Percentiles rank a stretch among this genome's conserved stretches.
phyloP scores from a whole-genome alignment of 1,140 invertebrate genomes.

The Lamellibrachia luymesi region DNA sequence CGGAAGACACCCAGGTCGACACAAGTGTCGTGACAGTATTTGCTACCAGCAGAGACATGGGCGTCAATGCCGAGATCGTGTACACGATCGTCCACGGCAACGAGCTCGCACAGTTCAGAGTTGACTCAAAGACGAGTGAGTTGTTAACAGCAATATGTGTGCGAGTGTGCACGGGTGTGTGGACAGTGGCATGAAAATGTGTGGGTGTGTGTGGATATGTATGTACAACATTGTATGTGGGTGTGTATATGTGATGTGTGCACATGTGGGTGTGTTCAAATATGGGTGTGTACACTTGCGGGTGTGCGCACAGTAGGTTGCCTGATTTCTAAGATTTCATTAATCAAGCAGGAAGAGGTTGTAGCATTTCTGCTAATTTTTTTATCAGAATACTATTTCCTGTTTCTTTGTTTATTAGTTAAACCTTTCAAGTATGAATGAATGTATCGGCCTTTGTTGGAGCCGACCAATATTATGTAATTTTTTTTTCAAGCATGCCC shows the following conservation, averaged over 20 bases:
- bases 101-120: constrained; percentile 78
- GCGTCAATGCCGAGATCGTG: constrained; percentile 69
- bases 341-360: too few relatives aligned
- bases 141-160: not conserved
- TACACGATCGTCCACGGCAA: constrained; percentile 85
- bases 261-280: not conserved
- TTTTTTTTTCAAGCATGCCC: too few relatives aligned
- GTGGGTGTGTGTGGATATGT: not conserved
- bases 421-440: too few relatives aligned
- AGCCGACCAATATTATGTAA: too few relatives aligned
- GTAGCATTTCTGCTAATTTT: too few relatives aligned
- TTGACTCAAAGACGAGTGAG: constrained; percentile 68
- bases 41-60: constrained; percentile 70
- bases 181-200: too few relatives aligned
- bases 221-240: not conserved
- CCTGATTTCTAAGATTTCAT: not conserved
- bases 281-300: not conserved
- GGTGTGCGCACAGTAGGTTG: not conserved
- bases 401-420: too few relatives aligned
- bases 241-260: not conserved
- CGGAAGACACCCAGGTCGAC: constrained; percentile 53
- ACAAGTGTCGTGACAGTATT: constrained; percentile 51
- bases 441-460: too few relatives aligned
- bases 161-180: not conserved
- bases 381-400: too few relatives aligned